Conservation (phyloP, 2,113 vertebrate genomes). For the Pterocles gutturalis region DNA sequence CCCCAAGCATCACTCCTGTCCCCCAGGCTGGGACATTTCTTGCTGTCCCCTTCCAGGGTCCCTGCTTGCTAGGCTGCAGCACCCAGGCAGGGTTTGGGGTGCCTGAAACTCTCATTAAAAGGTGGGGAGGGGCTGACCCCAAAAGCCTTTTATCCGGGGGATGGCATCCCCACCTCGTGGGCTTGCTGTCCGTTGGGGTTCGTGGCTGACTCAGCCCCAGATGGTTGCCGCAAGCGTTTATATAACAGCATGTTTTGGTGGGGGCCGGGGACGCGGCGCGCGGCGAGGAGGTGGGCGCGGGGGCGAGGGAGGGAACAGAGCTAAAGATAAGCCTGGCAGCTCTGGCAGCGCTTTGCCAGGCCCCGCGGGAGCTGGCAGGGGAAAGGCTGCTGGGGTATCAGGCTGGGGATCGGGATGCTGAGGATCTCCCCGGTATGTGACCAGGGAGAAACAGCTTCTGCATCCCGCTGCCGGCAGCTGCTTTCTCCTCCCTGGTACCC, state of each 20-base stretch:
- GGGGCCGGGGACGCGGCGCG: constrained; percentile 58
- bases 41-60: not conserved
- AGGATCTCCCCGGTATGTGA: rapidly evolving
- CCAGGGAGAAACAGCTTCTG: not conserved
- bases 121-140: not conserved
- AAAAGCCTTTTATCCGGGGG: not conserved
- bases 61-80: not conserved
- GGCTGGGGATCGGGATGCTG: not conserved
- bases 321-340: constrained; percentile 71
- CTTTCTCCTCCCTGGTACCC: not conserved
- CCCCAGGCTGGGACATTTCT: not conserved
- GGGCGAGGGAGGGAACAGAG: constrained; percentile 66
- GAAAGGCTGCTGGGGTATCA: constrained; percentile 13
- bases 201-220: constrained; percentile 62
- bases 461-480: not conserved
- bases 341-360: not conserved
- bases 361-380: not conserved
- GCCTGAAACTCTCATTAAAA: rapidly evolving
- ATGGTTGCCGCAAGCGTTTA: constrained; percentile 32
- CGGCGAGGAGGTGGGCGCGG: constrained; percentile 58
- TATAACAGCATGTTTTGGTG: constrained; percentile 41
- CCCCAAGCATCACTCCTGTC: not conserved
- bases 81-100: rapidly evolving
- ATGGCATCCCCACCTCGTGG: not conserved
- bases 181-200: constrained; percentile 28